Conservation (phyloP, 2,113 vertebrate genomes). For the Psammodynastes pulverulentus region DNA sequence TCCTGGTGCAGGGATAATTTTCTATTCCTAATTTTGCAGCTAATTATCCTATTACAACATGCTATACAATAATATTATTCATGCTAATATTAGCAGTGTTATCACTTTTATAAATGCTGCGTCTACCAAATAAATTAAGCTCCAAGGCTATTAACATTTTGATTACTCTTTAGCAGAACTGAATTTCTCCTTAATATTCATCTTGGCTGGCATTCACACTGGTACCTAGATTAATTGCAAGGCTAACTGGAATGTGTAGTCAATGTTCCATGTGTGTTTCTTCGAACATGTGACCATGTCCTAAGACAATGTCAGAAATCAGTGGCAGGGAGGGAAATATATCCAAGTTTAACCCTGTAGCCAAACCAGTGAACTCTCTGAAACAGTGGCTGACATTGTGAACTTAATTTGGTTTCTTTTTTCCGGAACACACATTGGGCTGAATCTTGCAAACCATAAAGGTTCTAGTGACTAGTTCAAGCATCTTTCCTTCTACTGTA, state of each 20-base stretch:
- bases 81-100: conserved; percentile 46
- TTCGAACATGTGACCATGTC: neutral
- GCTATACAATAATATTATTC: conserved; percentile 62
- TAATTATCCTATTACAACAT: conserved; percentile 65
- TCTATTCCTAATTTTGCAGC: conserved; percentile 61
- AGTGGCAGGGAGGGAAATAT: neutral
- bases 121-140: conserved; percentile 53
- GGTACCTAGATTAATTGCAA: conserved; percentile 59
- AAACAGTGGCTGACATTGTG: neutral
- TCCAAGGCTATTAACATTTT: conserved; percentile 59
- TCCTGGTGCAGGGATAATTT: conserved; percentile 52
- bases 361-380: neutral
- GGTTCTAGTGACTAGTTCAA: neutral
- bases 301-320: neutral
- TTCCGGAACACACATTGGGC: neutral
- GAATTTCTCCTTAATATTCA: conserved; percentile 57
- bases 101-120: conserved; percentile 54
- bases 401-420: neutral
- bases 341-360: neutral
- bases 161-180: conserved; percentile 54
- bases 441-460: neutral
- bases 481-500: neutral
- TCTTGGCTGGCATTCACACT: conserved; percentile 40
- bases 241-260: conserved; percentile 41
- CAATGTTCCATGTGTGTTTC: neutral